phyloP scores from a whole-genome alignment of 2,113 vertebrate species.

The Cynopterus brachyotis region DNA sequence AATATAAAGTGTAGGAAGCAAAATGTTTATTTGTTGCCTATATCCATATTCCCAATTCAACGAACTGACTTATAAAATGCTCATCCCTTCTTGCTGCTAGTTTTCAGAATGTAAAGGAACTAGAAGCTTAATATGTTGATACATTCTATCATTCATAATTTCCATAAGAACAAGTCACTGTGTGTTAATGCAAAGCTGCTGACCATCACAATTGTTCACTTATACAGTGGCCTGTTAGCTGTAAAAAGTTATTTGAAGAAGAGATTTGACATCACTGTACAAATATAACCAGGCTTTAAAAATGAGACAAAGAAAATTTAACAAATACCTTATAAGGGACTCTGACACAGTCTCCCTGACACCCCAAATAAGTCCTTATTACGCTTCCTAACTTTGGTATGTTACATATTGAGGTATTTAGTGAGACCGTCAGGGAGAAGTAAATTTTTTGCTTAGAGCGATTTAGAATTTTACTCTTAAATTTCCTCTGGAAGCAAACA shows the following conservation, averaged over 20 bases:
- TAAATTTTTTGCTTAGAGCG: background rate
- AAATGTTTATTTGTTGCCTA: background rate
- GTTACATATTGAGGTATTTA: background rate
- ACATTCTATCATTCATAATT: background rate
- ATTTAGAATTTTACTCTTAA: background rate
- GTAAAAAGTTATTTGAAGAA: background rate
- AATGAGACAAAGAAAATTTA: background rate
- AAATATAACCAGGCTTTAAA: constrained; percentile 7
- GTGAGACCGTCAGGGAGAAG: background rate
- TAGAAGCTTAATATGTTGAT: background rate
- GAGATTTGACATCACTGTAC: background rate
- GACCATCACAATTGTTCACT: background rate
- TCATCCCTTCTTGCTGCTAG: background rate
- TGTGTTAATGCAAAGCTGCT: background rate
- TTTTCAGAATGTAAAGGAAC: background rate
- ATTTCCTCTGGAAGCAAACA: background rate
- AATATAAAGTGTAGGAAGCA: background rate
- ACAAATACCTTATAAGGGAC: background rate
- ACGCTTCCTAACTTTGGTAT: background rate
- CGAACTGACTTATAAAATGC: constrained; percentile 7
- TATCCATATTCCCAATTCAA: background rate
- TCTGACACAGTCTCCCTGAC: background rate
- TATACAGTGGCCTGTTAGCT: background rate
- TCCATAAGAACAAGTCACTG: background rate
- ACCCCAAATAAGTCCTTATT: background rate